Conservation (phyloP, 2,113 vertebrate genomes). For the Rhineura floridana region DNA sequence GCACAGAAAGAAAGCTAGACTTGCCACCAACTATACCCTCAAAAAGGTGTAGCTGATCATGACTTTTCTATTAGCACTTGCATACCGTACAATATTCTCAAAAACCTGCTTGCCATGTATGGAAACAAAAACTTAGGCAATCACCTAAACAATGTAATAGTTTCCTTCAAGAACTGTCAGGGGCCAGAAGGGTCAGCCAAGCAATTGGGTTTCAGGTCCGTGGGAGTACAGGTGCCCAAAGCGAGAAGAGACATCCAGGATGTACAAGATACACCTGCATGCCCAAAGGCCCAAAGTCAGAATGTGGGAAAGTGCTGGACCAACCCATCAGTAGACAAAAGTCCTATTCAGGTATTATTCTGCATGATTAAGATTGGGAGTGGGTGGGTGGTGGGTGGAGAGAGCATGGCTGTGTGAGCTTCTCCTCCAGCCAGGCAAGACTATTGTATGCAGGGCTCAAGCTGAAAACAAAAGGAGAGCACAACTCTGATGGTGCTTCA, state of each 20-base stretch:
- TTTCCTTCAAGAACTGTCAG: not conserved
- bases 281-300: not conserved
- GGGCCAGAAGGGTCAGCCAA: not conserved
- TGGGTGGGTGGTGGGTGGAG: no score
- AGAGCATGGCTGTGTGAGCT: no score
- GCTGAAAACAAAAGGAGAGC: no score
- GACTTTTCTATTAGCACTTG: not conserved
- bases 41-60: not conserved
- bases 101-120: not conserved
- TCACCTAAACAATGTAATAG: not conserved
- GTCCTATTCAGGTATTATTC: no score
- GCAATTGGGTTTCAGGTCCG: not conserved
- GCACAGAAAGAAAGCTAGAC: not conserved
- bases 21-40: not conserved
- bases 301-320: no score
- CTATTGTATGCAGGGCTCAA: no score
- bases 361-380: no score
- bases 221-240: not conserved
- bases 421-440: no score
- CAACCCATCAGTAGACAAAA: no score
- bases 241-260: not conserved
- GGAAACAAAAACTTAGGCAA: no score
- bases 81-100: not conserved
- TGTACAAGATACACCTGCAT: no score
- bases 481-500: no score